Evolutionary conservation across 1,140 invertebrate species (phyloP), one percentile per base, ranked within the genome.

Genomic region (Papilio aristodemus): DNA sequence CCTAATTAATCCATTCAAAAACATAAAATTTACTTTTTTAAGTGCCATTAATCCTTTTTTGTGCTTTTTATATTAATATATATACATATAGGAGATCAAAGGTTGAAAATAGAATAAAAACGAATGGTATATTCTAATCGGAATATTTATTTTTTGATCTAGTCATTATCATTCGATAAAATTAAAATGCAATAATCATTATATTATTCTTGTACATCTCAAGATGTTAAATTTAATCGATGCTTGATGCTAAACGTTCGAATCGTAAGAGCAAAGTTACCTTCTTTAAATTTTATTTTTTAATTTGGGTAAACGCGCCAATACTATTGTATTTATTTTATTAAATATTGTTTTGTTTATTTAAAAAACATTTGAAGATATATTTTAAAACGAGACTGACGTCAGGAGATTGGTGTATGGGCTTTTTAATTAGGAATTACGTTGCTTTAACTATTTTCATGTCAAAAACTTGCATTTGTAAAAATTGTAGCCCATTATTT

Each of bases 381-480:
- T 64, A 68, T 74, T 71, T 74, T 71, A 70, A 75, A 75, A 84
- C 82, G 82, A 87, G 85, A 85, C 83, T 87, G 85, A 87, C 46
- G 46, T 22, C n/a, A 43, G 27, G 27, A 32, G 19, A 54, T 13
- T 39, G 38, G 46, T 11, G 7, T 13, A 27, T 39, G 22, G 22
- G 17, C n/a, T 32, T 66, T 50, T 50, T 66, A 39, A 36, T 37
- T 66, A 6, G 11, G 14, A 50, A 11, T 50, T 63, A 11, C 17
- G 50, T 66, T 50, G 10, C 17, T 32, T 66, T 66, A 32, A 6
- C 13, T 13, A n/a, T 5, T 59, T 58, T 58, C 10, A 17, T n/a
- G 22, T 43, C 11, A 43, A n/a, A 64, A 25, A 39, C 22, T 27
- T 58, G 46, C 50, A 38, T 59, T 58, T 69, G 22, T 3, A 32